Base-by-base conservation (phyloP, 2,113 vertebrate genomes). In the Petaurus breviceps region DNA sequence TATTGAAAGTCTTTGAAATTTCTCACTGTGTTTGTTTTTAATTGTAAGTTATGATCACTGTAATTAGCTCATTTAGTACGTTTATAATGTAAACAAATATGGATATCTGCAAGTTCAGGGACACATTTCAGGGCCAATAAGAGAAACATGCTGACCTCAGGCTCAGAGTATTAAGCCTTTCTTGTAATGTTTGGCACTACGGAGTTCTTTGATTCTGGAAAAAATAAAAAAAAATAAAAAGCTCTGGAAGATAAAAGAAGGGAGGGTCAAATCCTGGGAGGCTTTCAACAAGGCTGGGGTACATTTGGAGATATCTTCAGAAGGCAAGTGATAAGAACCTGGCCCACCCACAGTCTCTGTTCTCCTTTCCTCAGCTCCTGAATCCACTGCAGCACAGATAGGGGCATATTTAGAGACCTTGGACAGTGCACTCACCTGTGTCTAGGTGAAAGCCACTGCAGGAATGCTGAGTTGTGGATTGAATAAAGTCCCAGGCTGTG, bases 1-100 rank as follows among this genome's bases (percentile, higher is more conserved):
- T 99, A 99, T 96, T 98, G 98, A 98, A 99, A 98, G 98, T 97
- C 98, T 99, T 99, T 99, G 98, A 98, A 99, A 99, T 98, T 98
- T 98, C 98, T 98, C 98, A 98, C 98, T 98, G 98, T 99, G 98
- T 99, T 98, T 99, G 97, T 99, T 99, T 98, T 99, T 98, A 98
- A 99, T 98, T 98, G 98, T 99, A 98, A 99, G 98, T 98, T 99
- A 98, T 99, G 98, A 99, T 99, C 98, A 98, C 98, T 98, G 97
- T 99, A 99, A 99, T 99, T 98, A 99, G 98, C 98, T 98, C 98
- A 98, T 99, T 99, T 98, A 98, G 97, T 98, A 97, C 97, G 97
- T 98, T 98, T 98, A 98, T 98, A 98, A 98, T 97, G 96, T 98
- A 99, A 99, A 99, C 98, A 99, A 99, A 98, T 99, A 98, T 84